Evolutionary conservation across 2,797 vertebrate species (phyloP).

Genomic region (Pteropus rufus): DNA sequence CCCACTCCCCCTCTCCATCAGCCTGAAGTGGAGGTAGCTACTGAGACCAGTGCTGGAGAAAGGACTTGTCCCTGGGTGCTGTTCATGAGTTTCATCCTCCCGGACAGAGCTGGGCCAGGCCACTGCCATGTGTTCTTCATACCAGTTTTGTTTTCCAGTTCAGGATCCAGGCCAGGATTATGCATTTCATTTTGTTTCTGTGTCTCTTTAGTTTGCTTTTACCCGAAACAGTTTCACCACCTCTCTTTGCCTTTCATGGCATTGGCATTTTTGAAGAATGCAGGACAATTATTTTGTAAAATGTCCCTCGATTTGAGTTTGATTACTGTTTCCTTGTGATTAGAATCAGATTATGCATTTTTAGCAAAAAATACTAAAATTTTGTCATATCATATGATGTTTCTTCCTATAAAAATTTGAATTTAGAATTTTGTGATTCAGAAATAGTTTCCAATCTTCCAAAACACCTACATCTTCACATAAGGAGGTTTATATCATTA

Average conservation of each 20-base stretch:
- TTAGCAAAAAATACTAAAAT: neutral
- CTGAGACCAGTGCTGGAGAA: neutral
- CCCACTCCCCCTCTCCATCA: accelerated
- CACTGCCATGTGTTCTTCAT: neutral
- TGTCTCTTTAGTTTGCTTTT: neutral
- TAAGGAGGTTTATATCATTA: neutral
- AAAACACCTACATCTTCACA: neutral
- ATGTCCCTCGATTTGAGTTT: neutral
- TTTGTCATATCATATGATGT: neutral
- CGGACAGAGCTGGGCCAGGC: neutral
- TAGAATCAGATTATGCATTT: neutral
- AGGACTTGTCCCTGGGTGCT: neutral
- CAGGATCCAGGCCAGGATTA: neutral
- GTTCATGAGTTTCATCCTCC: accelerated
- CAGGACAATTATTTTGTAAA: neutral
- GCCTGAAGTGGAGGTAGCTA: neutral
- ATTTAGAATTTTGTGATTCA: neutral
- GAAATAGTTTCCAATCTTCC: neutral
- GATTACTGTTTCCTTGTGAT: neutral
- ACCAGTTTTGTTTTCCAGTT: neutral
- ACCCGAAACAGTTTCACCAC: neutral
- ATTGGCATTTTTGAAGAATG: neutral
- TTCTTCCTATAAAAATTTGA: neutral
- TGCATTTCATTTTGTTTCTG: neutral
- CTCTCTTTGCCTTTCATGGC: neutral